phyloP scores from a whole-genome alignment of 2,113 vertebrate species.

The Pipra filicauda region DNA sequence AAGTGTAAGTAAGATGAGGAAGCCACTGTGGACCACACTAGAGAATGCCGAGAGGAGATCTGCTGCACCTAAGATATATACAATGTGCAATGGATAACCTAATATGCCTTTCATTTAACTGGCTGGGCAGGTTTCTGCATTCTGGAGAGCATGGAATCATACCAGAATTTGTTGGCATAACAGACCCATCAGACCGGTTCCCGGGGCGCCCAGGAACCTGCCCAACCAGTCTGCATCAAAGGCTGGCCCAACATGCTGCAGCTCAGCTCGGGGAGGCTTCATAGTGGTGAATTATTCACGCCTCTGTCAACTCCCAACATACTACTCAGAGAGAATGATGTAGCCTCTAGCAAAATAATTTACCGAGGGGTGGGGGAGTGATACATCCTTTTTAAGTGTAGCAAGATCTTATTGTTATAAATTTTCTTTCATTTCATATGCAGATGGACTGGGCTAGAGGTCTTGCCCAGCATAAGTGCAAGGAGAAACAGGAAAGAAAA shows the following conservation, averaged over 20 bases:
- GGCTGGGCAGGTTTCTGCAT: slow-evolving; percentile 85
- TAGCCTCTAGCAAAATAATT: slow-evolving; percentile 86
- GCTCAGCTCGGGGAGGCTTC: slow-evolving; percentile 73
- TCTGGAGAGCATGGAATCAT: slow-evolving; percentile 86
- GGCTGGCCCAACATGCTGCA: slow-evolving; percentile 77
- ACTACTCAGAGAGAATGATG: slow-evolving; percentile 73
- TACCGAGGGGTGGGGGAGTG: slow-evolving; percentile 65
- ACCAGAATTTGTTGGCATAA: slow-evolving; percentile 90
- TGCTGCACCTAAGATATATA: slow-evolving; percentile 81
- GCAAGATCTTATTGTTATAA: slow-evolving; percentile 67
- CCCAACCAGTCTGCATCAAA: slow-evolving; percentile 84
- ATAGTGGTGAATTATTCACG: slow-evolving; percentile 72
- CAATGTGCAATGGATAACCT: slow-evolving; percentile 85
- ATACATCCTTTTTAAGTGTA: slow-evolving; percentile 63
- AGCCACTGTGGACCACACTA: slow-evolving; percentile 75
- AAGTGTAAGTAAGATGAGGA: slow-evolving; percentile 63
- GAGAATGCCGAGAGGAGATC: slow-evolving; percentile 72
- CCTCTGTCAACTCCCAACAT: slow-evolving; percentile 73
- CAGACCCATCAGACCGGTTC: slow-evolving; percentile 82
- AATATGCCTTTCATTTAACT: slow-evolving; percentile 90
- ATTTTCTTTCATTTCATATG: slow-evolving; percentile 41
- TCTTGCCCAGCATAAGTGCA: not conserved
- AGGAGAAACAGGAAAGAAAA: not conserved
- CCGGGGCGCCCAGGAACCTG: slow-evolving; percentile 76
- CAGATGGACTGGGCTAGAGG: slow-evolving; percentile 47